Conservation (phyloP, 2,888 invertebrate species). For the Pristionchus mayeri region DNA sequence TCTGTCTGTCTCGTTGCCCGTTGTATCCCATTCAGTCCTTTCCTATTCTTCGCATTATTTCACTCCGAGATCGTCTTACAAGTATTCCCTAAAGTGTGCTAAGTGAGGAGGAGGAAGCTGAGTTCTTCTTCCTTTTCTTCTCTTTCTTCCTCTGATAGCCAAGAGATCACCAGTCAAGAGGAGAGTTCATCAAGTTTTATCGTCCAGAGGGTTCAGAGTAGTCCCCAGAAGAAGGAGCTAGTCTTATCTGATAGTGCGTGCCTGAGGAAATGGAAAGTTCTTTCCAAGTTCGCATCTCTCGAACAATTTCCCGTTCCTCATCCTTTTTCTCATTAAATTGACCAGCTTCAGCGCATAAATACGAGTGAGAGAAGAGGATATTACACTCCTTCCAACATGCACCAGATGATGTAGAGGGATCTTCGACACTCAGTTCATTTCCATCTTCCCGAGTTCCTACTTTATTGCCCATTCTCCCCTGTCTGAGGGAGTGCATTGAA, state of each 20-base stretch:
- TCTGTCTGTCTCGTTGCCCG: background rate
- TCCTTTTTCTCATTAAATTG: background rate
- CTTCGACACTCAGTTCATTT: background rate
- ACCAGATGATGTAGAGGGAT: background rate
- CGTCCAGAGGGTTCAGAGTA: too few relatives aligned
- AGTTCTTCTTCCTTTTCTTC: background rate
- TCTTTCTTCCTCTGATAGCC: background rate
- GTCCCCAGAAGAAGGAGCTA: too few relatives aligned
- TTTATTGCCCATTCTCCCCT: background rate
- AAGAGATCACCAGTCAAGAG: background rate
- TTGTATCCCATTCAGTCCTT: background rate
- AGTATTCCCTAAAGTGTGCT: constrained; percentile 33
- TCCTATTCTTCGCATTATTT: background rate
- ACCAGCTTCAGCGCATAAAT: constrained; percentile 13
- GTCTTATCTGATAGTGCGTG: constrained; percentile 7
- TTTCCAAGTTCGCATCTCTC: background rate
- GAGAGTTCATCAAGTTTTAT: background rate
- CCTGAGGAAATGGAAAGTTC: background rate
- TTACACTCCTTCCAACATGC: background rate
- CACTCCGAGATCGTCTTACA: constrained; percentile 13
- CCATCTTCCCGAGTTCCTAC: background rate
- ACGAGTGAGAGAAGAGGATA: background rate
- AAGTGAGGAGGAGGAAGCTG: background rate
- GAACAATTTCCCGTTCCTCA: background rate
- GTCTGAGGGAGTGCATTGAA: background rate